Evolutionary conservation across 2,797 vertebrate species (phyloP).

Genomic region (Thamnophis elegans): DNA sequence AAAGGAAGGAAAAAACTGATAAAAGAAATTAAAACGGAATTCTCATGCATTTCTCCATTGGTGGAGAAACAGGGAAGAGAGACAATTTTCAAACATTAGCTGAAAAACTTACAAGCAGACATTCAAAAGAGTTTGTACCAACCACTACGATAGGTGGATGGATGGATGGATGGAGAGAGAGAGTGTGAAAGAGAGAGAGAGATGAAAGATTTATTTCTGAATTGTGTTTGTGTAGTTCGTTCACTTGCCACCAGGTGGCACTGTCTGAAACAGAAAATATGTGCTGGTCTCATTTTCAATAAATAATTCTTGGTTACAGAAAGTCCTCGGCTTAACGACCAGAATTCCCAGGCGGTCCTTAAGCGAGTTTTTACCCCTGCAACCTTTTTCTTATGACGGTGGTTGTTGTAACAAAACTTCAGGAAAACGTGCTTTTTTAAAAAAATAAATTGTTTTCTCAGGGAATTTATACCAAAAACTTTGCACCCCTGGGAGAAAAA

Average conservation of each 20-base stretch:
- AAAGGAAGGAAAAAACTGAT: background rate
- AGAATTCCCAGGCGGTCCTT: background rate
- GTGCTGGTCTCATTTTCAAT: background rate
- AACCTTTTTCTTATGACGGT: background rate
- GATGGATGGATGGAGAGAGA: background rate
- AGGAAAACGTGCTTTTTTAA: no score
- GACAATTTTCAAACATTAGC: background rate
- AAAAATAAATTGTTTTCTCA: no score
- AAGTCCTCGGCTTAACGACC: background rate
- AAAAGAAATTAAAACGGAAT: background rate
- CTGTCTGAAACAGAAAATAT: background rate
- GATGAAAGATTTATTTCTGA: background rate
- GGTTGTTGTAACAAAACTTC: no score
- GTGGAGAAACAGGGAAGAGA: background rate
- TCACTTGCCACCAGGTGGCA: background rate
- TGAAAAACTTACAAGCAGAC: background rate
- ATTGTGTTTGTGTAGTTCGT: background rate
- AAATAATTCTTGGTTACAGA: background rate
- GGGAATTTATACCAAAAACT: no score
- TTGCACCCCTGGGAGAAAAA: no score
- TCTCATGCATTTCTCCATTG: background rate
- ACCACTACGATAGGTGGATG: background rate
- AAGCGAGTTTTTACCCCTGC: background rate
- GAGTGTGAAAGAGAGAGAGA: background rate
- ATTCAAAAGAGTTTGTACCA: background rate